These are phyloP conservation scores for Chaetodon trifasciatus DNA, from an alignment of 2,797 vertebrate genomes.

Conservation along the genomic window DNA sequence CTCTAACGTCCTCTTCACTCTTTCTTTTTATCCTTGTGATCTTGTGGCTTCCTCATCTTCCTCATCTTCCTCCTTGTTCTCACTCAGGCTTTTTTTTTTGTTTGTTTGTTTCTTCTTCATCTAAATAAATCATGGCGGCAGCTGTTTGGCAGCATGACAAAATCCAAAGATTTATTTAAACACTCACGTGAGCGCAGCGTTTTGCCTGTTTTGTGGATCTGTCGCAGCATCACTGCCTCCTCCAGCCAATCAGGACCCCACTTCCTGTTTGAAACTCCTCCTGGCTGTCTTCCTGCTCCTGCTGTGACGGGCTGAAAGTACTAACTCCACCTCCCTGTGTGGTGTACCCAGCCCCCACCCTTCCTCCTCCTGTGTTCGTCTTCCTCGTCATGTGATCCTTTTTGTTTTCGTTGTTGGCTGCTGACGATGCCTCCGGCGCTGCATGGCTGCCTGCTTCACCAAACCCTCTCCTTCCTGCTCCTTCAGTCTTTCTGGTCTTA, in stretches of 20 bases:
- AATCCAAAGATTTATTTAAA: slow-evolving; percentile 22
- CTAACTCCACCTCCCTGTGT: slow-evolving; percentile 40
- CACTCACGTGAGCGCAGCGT: not conserved
- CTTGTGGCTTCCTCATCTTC: slow-evolving; percentile 5
- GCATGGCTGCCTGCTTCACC: slow-evolving; percentile 16
- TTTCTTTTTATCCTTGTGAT: not conserved
- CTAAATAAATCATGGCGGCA: slow-evolving; percentile 21
- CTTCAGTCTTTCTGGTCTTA: not conserved
- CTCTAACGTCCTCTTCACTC: not conserved
- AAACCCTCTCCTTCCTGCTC: slow-evolving; percentile 2
- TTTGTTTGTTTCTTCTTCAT: not conserved
- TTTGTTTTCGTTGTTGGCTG: slow-evolving; percentile 16
- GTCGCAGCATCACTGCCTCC: not conserved
- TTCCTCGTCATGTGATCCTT: slow-evolving; percentile 1
- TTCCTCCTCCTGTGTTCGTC: slow-evolving; percentile 1
- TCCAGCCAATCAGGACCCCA: slow-evolving; percentile 23
- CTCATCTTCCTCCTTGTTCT: too few species aligned
- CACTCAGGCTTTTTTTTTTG: not conserved
- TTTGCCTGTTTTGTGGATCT: slow-evolving; percentile 18
- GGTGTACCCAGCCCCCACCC: not conserved
- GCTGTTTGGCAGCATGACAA: slow-evolving; percentile 18
- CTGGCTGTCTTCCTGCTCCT: slow-evolving; percentile 24
- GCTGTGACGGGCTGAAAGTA: slow-evolving; percentile 44
- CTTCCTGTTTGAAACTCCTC: slow-evolving; percentile 42
- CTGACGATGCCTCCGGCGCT: slow-evolving; percentile 3